Conservation (phyloP, 1,140 invertebrate species). For the Drosophila funebris region DNA sequence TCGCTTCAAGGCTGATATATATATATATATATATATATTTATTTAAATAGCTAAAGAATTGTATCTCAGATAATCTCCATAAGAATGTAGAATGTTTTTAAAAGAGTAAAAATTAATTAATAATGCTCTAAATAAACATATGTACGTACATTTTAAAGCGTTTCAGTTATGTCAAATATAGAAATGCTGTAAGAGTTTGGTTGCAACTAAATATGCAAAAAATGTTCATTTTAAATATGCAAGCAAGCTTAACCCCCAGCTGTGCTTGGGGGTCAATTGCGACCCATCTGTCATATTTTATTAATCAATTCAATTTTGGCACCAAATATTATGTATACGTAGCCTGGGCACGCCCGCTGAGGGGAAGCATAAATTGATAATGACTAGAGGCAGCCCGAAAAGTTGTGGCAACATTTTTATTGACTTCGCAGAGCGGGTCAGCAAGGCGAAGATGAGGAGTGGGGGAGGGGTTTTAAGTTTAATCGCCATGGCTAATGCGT, state of each 20-base stretch:
- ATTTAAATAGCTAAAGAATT: no score
- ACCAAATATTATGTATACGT: constrained; percentile 57
- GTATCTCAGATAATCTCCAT: no score
- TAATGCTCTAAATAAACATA: no score
- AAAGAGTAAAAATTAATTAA: no score
- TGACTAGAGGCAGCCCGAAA: constrained; percentile 48
- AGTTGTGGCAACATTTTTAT: constrained; percentile 72
- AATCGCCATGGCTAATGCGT: constrained; percentile 55
- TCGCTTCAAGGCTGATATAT: no score
- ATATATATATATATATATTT: no score
- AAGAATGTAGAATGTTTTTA: no score
- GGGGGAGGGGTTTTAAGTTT: constrained; percentile 23
- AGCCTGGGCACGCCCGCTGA: constrained; percentile 2
- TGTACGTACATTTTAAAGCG: no score
- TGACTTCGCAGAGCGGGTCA: constrained; percentile 25
- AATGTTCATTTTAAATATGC: constrained; percentile 1
- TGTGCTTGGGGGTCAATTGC: neutral
- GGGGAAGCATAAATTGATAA: constrained; percentile 60
- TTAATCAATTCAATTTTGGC: constrained; percentile 74
- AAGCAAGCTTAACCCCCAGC: neutral
- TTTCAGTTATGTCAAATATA: no score
- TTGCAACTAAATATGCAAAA: neutral
- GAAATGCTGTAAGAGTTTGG: neutral
- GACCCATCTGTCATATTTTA: constrained; percentile 47
- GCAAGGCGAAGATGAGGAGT: neutral